These are phyloP conservation scores for Plodia interpunctella DNA, from an alignment of 1,140 invertebrate species.

Conservation along the genomic window DNA sequence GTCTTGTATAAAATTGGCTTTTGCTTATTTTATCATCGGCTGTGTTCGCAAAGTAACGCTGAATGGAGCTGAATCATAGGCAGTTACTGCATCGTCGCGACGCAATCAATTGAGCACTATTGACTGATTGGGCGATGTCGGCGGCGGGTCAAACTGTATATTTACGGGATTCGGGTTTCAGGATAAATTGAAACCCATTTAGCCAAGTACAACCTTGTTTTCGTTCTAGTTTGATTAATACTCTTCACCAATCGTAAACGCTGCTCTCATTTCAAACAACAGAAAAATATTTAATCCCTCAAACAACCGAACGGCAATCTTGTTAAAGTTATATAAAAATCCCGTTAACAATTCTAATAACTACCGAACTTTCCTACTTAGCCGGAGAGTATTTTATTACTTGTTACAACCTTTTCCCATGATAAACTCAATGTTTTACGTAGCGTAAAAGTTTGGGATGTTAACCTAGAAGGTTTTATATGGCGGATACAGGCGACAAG, in stretches of 20 bases:
- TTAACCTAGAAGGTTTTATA: slow-evolving; percentile 4
- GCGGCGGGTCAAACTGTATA: slow-evolving; percentile 30
- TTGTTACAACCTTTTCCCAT: slow-evolving; percentile 7
- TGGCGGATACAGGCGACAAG: neutral
- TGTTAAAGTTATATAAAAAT: slow-evolving; percentile 6
- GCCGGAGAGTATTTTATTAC: slow-evolving; percentile 3
- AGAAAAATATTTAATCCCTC: neutral
- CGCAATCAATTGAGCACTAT: slow-evolving; percentile 41
- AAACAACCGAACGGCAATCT: neutral
- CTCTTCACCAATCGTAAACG: neutral
- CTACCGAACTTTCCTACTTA: slow-evolving; percentile 2
- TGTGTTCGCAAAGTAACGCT: too few species aligned
- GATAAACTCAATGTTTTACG: slow-evolving; percentile 1
- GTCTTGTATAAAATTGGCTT: too few species aligned
- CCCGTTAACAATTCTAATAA: slow-evolving; percentile 1
- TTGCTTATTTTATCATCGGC: too few species aligned
- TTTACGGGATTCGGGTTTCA: slow-evolving; percentile 30
- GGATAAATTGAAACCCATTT: slow-evolving; percentile 31
- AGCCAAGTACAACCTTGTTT: slow-evolving; percentile 13
- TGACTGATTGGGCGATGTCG: slow-evolving; percentile 40
- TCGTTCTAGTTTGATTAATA: neutral
- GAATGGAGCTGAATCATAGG: slow-evolving; percentile 20
- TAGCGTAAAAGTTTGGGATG: slow-evolving; percentile 2
- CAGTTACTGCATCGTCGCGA: slow-evolving; percentile 22
- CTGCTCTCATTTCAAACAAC: neutral